phyloP scores from a whole-genome alignment of 1,140 invertebrate species.

The Popillia japonica region DNA sequence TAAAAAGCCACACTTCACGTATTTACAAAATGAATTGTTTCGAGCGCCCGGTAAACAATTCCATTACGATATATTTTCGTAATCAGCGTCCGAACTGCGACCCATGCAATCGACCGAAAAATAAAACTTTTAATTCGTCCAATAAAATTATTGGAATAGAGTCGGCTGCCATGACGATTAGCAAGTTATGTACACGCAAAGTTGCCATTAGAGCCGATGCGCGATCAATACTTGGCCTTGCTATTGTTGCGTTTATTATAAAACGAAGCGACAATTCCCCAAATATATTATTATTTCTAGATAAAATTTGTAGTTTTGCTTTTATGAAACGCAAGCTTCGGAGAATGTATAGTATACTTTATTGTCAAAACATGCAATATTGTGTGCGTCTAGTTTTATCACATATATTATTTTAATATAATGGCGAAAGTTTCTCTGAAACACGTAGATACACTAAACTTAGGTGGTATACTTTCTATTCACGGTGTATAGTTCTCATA shows the following conservation, averaged over 20 bases:
- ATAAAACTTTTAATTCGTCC: slow-evolving; percentile 19
- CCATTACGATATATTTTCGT: not conserved
- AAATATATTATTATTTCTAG: not conserved
- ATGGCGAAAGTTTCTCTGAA: not conserved
- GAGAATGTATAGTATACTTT: not conserved
- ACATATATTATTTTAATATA: slow-evolving; percentile 16
- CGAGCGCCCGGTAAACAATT: not conserved
- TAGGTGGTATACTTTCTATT: too few relatives aligned
- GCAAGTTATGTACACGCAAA: slow-evolving; percentile 4
- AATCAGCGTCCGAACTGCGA: not conserved
- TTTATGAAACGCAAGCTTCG: not conserved
- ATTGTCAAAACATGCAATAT: not conserved
- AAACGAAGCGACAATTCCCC: not conserved
- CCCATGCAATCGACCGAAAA: not conserved
- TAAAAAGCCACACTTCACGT: not conserved
- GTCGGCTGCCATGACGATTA: not conserved
- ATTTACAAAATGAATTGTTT: not conserved
- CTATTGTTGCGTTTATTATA: not conserved
- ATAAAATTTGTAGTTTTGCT: not conserved
- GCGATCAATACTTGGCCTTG: not conserved
- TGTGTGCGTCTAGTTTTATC: not conserved
- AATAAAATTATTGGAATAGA: slow-evolving; percentile 15
- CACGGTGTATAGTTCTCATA: too few relatives aligned
- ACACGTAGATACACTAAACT: not conserved
- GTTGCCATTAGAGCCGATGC: not conserved